Base-by-base conservation (phyloP, 2,113 vertebrate genomes). In the Hemiprocne comata region DNA sequence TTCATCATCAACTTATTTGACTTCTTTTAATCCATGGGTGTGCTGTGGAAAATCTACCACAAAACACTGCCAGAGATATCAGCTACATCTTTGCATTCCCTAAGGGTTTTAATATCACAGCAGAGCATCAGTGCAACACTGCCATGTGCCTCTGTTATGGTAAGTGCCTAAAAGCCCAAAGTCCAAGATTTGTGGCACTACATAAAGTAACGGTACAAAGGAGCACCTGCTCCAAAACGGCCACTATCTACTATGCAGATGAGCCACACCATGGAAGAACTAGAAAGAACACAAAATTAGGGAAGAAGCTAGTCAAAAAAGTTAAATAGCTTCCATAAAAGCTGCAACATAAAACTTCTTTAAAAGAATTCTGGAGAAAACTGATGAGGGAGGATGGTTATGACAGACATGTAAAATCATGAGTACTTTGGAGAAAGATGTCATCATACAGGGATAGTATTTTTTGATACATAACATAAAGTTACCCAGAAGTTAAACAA, bases 281-380 rank as follows among this genome's bases (percentile, higher is more conserved):
- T 15, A 80, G n/a, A 58, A 77, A 70, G 11, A 73, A 65, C 34
- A 48, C 7, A 34, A 57, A 48, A 58, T 21, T 3, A 71, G 17
- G 64, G 26, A 72, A 25, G 3, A 46, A 0, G 5, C 1, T 55
- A 42, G 4, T 48, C 1, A 66, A 73, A 71, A 25, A 6, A 6
- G 2, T 29, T 4, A 46, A 86, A 42, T 24, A n/a, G 1, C 17
- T 88, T 66, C 51, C 21, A 16, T 36, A 57, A 77, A 71, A 77
- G 3, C 9, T 38, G 17, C 8, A n/a, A 12, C 17, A 10, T 31
- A 31, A 46, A 18, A 38, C 31, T 54, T 28, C 2, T 42, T 87
- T 57, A 71, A 78, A 42, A 33, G 7, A 17, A 17, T 67, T 17
- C 19, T 51, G 66, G 7, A 51, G 72, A 67, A 51, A 58, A 17